Conservation (phyloP, 2,113 vertebrate genomes). For the Petromus typicus region DNA sequence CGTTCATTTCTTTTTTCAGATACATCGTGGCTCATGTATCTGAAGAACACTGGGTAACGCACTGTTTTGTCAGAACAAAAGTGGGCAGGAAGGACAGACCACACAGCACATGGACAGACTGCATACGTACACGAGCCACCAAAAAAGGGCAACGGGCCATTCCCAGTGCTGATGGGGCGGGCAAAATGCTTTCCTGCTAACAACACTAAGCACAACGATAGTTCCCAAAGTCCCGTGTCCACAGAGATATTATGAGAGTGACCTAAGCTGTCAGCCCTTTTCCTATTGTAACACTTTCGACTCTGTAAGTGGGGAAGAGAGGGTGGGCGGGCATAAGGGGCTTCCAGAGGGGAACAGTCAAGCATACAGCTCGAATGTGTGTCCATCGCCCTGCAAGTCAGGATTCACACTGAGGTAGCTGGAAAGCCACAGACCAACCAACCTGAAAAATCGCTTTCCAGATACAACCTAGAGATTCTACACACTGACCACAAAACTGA, state of each 20-base stretch:
- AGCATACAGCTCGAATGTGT: background rate
- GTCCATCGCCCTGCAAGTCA: background rate
- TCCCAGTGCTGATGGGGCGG: background rate
- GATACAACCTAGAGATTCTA: background rate
- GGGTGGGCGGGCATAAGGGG: rapidly evolving
- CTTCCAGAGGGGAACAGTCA: background rate
- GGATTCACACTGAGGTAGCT: background rate
- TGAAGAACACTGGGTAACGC: background rate
- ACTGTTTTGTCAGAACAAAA: background rate
- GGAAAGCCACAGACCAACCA: background rate
- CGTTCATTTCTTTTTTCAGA: background rate
- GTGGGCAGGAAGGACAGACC: background rate
- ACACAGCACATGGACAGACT: too few relatives aligned
- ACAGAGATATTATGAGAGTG: background rate
- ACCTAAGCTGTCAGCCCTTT: background rate
- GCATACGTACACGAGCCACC: background rate
- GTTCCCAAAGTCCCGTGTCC: background rate
- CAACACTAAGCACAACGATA: background rate
- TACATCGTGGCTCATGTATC: background rate
- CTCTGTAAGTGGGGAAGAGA: background rate
- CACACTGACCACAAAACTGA: background rate
- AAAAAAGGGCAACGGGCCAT: too few relatives aligned
- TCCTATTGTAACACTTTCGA: background rate
- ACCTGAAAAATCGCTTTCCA: background rate
- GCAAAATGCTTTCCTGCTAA: background rate